Evolutionary conservation across 1,140 invertebrate genomes (phyloP), one percentile per base, ranked within the genome.

Genomic region (Hypothenemus hampei): DNA sequence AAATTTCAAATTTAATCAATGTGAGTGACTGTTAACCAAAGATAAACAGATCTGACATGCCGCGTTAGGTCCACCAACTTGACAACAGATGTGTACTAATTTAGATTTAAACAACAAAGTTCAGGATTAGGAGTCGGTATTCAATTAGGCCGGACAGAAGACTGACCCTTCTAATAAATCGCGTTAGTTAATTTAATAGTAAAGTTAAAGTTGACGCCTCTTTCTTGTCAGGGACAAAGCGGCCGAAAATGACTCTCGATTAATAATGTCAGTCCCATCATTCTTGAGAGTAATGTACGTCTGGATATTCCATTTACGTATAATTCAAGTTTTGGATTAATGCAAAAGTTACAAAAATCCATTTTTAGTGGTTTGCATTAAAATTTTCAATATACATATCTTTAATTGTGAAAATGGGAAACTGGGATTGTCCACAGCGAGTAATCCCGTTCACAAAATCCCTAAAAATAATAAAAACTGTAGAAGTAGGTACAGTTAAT

Each of bases 111-210:
- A 24, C 29, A 21, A 44, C 29, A 41, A 37, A 48, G 45, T 50
- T 43, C 18, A 29, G n/a, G 54, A 57, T 48, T 49, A 57, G 54
- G 23, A 37, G 35, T 49, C 23, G 45, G 36, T 24, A 57, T 57
- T 57, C 45, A 57, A 57, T 57, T 57, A 57, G 54, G 46, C 46
- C 47, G 48, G 56, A 51, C 48, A 46, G 41, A 46, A 37, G 43
- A 58, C 24, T 47, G 47, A 52, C 47, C 56, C 56, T 40, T 52
- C 31, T 56, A 57, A 57, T 57, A 57, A 41, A 49, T 57, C 45
- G 54, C 54, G 37, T 57, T 57, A 57, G 54, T 57, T 57, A 57
- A 57, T 57, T 57, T 49, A 45, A 57, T 24, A 39, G 39, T 57
- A 57, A 49, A 49, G 54, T 49, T 23, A 19, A 57, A 57, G 54